Base-by-base conservation (phyloP, 2,113 vertebrate species). In the Odontesthes bonariensis region DNA sequence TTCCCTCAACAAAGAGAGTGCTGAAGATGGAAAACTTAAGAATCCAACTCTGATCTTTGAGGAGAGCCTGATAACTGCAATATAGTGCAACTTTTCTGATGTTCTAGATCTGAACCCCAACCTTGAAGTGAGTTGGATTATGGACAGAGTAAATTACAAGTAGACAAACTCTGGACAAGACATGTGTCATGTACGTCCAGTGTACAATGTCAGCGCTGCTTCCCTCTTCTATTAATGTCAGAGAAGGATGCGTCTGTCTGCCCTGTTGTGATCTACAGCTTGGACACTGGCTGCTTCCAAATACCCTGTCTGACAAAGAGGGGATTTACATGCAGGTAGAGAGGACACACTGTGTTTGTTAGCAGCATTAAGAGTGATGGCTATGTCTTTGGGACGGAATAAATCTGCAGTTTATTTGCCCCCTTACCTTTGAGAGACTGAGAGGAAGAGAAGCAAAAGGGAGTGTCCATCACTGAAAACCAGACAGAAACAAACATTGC, bases 301-400 rank as follows among this genome's bases (percentile, higher is more conserved):
- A 86, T 59, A 73, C 73, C 59, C 62, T 46, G 51, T 76, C 72
- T 27, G 38, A 68, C 52, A 81, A 53, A 74, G 68, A 71, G 22
- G 57, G 72, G 78, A 81, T 89, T 86, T 79, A 82, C 69, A 77
- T 75, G 55, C 51, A 82, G 75, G 77, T 82, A 38, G 75, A 77
- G 81, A 59, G 51, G 69, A 73, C 70, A 73, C 70, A 47, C 16
- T 55, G 77, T 70, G 69, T 64, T 68, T 65, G 63, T 73, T 61
- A 35, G 78, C 73, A 55, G 79, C 66, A 80, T 61, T 61, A 77
- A 82, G 69, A 79, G 23, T 69, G 27, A 54, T 33, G 67, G 67
- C 31, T 62, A 13, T 72, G 76, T 78, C 74, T 71, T 54, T 32
- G 27, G 67, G 71, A 62, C 73, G 71, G 82, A 77, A 53, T 12